phyloP scores from a whole-genome alignment of 2,888 invertebrate species.

The Rhamphomyia laevipes region DNA sequence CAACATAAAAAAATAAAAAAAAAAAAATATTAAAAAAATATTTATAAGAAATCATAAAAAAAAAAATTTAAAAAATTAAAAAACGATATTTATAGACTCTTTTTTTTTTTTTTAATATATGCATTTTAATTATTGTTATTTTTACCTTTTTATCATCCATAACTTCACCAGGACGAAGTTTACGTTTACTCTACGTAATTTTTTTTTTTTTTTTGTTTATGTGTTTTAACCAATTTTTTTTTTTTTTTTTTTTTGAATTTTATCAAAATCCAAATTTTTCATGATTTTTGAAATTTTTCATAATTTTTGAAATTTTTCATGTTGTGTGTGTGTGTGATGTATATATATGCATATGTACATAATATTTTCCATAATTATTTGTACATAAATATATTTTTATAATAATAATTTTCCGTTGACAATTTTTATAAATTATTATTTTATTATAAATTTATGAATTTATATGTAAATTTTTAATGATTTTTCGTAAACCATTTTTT shows the following conservation, averaged over 20 bases:
- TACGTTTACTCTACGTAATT: conserved; percentile 59
- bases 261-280: neutral
- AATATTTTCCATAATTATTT: too few species aligned
- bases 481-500: too few species aligned
- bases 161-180: conserved; percentile 90
- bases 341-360: too few species aligned
- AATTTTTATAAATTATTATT: too few species aligned
- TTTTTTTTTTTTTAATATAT: neutral
- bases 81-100: too few species aligned
- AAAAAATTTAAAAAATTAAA: too few species aligned
- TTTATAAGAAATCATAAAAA: conserved; percentile 4
- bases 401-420: too few species aligned
- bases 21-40: conserved; percentile 5
- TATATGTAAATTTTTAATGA: too few species aligned
- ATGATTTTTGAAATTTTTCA: neutral
- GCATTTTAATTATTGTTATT: conserved; percentile 4
- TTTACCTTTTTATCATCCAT: conserved; percentile 90
- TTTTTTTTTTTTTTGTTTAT: conserved; percentile 4
- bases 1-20: conserved; percentile 11
- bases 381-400: too few species aligned
- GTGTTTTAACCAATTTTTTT: conserved; percentile 2
- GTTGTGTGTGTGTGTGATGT: too few species aligned
- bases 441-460: too few species aligned
- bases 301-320: too few species aligned
- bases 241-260: conserved; percentile 19